Evolutionary conservation across 2,113 vertebrate species (phyloP).

Genomic region (Antechinus flavipes): DNA sequence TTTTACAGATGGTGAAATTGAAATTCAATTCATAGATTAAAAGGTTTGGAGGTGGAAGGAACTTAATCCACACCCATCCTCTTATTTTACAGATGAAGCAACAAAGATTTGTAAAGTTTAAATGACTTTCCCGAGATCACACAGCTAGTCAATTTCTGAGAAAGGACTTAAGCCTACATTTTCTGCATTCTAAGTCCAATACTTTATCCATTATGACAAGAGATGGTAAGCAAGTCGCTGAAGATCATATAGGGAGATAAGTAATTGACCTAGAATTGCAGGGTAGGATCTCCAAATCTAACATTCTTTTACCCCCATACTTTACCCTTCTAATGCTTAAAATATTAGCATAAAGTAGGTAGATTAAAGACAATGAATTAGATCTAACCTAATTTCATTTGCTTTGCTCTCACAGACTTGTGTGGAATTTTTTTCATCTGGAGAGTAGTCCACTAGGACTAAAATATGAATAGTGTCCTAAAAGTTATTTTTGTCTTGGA

Average conservation of each 20-base stretch:
- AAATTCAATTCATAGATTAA: neutral
- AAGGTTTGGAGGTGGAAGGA: neutral
- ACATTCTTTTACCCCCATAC: neutral
- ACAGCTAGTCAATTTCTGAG: neutral
- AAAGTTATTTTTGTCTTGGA: slow-evolving; percentile 57
- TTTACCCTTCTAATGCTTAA: neutral
- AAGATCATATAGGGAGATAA: neutral
- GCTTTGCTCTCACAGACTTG: neutral
- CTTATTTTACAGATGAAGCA: neutral
- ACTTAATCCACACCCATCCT: neutral
- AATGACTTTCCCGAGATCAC: neutral
- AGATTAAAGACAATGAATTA: neutral
- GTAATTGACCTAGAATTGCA: neutral
- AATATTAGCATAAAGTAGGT: neutral
- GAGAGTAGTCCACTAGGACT: slow-evolving; percentile 24
- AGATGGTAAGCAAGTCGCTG: neutral
- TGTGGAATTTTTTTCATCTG: slow-evolving; percentile 8
- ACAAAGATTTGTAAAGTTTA: neutral
- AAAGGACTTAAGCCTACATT: neutral
- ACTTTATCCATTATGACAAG: neutral
- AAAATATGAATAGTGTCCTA: slow-evolving; percentile 29
- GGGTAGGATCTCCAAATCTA: neutral
- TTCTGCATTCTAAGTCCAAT: neutral
- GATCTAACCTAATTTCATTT: neutral
- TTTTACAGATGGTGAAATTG: neutral